Percentiles rank a stretch among this genome's conserved stretches.
Conservation (phyloP, 2,797 vertebrate species). For the Sebastes wilsoni region DNA sequence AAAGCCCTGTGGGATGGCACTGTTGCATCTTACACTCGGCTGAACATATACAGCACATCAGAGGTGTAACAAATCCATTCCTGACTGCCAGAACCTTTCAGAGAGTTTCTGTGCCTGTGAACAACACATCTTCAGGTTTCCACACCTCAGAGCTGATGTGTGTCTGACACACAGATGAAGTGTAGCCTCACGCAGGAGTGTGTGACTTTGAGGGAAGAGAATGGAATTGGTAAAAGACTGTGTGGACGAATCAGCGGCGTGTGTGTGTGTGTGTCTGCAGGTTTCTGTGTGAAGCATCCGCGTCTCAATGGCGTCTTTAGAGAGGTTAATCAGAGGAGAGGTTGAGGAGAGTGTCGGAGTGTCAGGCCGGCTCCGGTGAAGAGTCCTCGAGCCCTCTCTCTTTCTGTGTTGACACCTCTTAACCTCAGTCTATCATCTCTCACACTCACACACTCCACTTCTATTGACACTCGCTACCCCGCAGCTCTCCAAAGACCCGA, state of each 20-base stretch:
- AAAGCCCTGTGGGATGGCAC: constrained; percentile 69
- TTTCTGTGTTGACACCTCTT: constrained; percentile 84
- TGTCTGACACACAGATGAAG: constrained; percentile 53
- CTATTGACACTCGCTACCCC: constrained; percentile 76
- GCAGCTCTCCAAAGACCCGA: constrained; percentile 76
- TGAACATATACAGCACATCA: constrained; percentile 78
- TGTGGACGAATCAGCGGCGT: constrained; percentile 1
- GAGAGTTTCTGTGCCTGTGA: constrained; percentile 68
- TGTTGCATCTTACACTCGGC: constrained; percentile 73
- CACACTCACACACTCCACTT: constrained; percentile 75
- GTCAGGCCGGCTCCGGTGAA: constrained; percentile 70
- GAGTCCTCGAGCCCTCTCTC: constrained; percentile 79
- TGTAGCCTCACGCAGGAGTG: constrained; percentile 29
- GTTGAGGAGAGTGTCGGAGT: constrained; percentile 75
- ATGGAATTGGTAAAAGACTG: background rate
- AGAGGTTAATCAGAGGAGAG: constrained; percentile 81
- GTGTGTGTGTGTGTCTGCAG: constrained; percentile 11
- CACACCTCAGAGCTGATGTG: constrained; percentile 72
- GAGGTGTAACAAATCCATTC: constrained; percentile 82
- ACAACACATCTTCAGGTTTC: constrained; percentile 78
- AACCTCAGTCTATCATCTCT: constrained; percentile 84
- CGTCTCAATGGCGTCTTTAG: constrained; percentile 77
- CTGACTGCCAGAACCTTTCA: constrained; percentile 76
- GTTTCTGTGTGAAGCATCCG: constrained; percentile 52
- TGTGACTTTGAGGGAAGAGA: constrained; percentile 30